A percentile compares a stretch with the other conserved stretches of the same genome.
Evolutionary conservation across 1,140 invertebrate genomes (phyloP).

Genomic region (Chironomus striatipennis): DNA sequence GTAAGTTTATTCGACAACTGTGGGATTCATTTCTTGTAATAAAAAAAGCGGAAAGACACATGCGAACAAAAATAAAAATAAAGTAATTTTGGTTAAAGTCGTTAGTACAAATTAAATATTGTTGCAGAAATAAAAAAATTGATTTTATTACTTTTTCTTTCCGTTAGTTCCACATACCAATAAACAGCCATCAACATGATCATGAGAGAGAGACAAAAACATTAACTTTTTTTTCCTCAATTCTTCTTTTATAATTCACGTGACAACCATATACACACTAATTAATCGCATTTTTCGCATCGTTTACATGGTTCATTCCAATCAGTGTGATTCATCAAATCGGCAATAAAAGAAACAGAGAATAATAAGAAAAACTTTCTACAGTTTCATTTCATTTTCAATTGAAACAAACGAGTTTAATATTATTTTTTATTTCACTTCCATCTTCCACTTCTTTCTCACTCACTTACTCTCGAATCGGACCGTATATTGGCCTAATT

Average conservation of each 20-base stretch:
- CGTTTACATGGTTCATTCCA: not conserved
- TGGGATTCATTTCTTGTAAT: too few relatives aligned
- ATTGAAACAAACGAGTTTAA: not conserved
- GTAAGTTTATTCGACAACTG: too few relatives aligned
- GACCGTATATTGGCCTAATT: conserved; percentile 10
- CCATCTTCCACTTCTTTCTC: not conserved
- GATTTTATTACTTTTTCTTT: too few relatives aligned
- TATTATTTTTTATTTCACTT: not conserved
- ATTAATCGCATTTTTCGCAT: conserved; percentile 13
- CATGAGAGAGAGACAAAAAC: too few relatives aligned
- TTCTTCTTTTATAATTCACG: not conserved
- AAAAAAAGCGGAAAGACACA: too few relatives aligned
- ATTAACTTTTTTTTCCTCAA: too few relatives aligned
- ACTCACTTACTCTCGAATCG: not conserved
- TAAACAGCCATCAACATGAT: too few relatives aligned
- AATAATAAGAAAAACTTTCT: conserved; percentile 7
- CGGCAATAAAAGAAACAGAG: not conserved
- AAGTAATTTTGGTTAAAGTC: too few relatives aligned
- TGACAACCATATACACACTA: not conserved
- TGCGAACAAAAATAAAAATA: too few relatives aligned
- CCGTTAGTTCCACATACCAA: too few relatives aligned
- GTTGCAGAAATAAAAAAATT: too few relatives aligned
- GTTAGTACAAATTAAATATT: too few relatives aligned
- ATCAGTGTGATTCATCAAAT: not conserved
- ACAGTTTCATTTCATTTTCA: conserved; percentile 14